Conservation (phyloP, 2,113 vertebrate genomes). For the Oreochromis tanganicae region DNA sequence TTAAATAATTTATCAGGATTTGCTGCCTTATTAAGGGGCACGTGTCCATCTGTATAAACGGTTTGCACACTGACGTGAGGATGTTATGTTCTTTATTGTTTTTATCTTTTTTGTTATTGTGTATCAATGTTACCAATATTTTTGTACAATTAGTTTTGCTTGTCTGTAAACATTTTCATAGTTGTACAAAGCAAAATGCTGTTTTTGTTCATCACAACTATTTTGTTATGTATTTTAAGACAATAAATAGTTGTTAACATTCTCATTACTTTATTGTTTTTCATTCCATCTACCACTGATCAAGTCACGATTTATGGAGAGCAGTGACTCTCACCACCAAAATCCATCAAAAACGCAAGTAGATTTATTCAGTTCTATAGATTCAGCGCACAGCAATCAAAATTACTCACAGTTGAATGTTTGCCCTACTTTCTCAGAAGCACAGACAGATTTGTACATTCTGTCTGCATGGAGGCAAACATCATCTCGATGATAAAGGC, state of each 20-base stretch:
- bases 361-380: neutral
- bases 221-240: slow-evolving; percentile 75
- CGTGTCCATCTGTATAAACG: slow-evolving; percentile 94
- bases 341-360: neutral
- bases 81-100: slow-evolving; percentile 75
- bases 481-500: slow-evolving; percentile 31
- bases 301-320: neutral
- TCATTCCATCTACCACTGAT: neutral
- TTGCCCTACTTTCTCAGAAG: neutral
- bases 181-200: slow-evolving; percentile 77
- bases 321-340: neutral
- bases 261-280: neutral
- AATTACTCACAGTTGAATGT: neutral
- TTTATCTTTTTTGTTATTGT: slow-evolving; percentile 74
- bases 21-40: slow-evolving; percentile 81
- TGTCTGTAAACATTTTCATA: slow-evolving; percentile 91
- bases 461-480: slow-evolving; percentile 7
- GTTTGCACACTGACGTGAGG: slow-evolving; percentile 98
- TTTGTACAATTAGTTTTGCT: slow-evolving; percentile 81
- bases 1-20: slow-evolving; percentile 99
- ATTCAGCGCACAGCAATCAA: neutral
- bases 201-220: slow-evolving; percentile 75
- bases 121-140: slow-evolving; percentile 75
- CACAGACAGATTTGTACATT: neutral
- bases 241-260: slow-evolving; percentile 75